These are phyloP conservation scores for Heloderma charlesbogerti DNA, from an alignment of 2,113 vertebrate genomes.

Conservation along the genomic window DNA sequence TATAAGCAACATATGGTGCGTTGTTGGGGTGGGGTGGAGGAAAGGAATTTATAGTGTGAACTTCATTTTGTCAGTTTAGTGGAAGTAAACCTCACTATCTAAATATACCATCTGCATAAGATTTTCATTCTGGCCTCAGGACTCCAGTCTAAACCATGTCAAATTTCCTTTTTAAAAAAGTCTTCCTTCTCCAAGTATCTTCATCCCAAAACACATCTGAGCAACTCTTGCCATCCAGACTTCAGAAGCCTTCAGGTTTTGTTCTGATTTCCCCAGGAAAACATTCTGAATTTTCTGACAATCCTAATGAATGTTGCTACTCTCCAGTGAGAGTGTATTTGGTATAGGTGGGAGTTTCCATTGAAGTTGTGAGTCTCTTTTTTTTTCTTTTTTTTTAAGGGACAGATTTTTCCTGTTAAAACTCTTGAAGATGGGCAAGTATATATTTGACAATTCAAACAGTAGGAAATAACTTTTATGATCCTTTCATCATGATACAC, in stretches of 20 bases:
- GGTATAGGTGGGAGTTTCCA: neutral
- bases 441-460: neutral
- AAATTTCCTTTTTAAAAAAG: neutral
- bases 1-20: conserved; percentile 73
- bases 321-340: neutral
- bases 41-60: conserved; percentile 68
- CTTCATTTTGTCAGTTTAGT: conserved; percentile 69
- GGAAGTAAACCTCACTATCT: conserved; percentile 72
- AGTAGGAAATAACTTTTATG: neutral
- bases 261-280: neutral
- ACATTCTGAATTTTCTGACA: neutral
- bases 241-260: neutral
- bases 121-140: conserved; percentile 56
- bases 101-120: conserved; percentile 69
- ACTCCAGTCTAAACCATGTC: conserved; percentile 43
- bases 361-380: neutral
- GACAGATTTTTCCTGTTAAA: neutral
- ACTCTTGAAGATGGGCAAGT: neutral
- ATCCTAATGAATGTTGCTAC: neutral
- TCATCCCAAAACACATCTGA: neutral
- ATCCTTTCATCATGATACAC: neutral
- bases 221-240: neutral
- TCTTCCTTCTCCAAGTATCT: neutral
- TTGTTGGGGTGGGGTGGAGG: conserved; percentile 68
- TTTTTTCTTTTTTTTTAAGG: neutral